Conservation (phyloP, 2,113 vertebrate genomes). For the Pantherophis guttatus region DNA sequence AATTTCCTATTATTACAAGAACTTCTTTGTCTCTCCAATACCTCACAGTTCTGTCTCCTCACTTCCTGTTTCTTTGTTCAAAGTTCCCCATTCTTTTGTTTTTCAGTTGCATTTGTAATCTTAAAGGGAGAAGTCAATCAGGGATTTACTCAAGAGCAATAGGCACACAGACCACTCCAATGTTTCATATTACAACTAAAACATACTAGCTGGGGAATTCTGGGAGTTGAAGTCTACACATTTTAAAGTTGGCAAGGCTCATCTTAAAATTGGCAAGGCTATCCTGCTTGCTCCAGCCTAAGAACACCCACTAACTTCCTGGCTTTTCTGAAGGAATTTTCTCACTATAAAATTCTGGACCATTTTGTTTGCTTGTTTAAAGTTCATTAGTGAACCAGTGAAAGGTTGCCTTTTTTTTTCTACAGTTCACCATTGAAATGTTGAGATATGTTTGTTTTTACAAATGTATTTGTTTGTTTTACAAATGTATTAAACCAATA, state of each 20-base stretch:
- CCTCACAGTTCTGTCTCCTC: not conserved
- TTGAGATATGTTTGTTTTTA: not conserved
- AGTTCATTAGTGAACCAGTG: not conserved
- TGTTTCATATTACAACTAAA: not conserved
- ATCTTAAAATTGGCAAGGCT: not conserved
- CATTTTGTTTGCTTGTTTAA: not conserved
- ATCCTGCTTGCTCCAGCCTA: not conserved
- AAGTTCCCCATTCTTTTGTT: not conserved
- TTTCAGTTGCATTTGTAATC: not conserved
- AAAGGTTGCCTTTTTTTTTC: not conserved
- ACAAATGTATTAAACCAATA: not conserved
- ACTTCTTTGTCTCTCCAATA: not conserved
- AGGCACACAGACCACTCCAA: not conserved
- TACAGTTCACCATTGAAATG: not conserved
- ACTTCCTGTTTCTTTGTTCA: not conserved
- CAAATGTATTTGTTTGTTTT: not conserved
- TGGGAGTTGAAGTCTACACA: not conserved
- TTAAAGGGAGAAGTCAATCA: not conserved
- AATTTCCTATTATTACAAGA: not conserved
- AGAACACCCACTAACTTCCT: not conserved
- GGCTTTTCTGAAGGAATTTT: not conserved
- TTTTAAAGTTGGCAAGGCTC: not conserved
- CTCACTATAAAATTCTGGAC: not conserved
- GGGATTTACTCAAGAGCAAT: not conserved
- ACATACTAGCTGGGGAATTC: not conserved